Conservation (phyloP, 1,140 invertebrate species). For the Pentalonia nigronervosa region DNA sequence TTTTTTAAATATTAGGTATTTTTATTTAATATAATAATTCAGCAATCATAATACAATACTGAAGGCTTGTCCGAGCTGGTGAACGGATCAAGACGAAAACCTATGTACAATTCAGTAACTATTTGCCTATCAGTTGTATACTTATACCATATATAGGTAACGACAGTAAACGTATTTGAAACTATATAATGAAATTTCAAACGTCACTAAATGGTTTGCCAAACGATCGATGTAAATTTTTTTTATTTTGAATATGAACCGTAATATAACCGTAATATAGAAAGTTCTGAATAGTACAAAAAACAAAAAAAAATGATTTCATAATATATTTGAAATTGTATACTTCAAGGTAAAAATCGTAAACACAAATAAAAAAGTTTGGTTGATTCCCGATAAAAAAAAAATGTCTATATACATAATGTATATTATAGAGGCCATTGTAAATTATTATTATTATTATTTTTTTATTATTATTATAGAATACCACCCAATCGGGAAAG, state of each 20-base stretch:
- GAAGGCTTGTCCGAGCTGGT: neutral
- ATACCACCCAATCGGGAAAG: constrained; percentile 32
- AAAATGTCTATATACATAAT: neutral
- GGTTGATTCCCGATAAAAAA: constrained; percentile 2
- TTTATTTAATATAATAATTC: neutral
- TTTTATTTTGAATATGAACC: too few relatives aligned
- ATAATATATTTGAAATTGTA: constrained; percentile 17
- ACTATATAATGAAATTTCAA: neutral
- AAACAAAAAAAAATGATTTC: neutral
- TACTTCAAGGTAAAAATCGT: neutral
- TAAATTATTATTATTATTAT: constrained; percentile 7
- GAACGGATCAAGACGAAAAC: neutral
- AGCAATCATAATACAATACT: neutral
- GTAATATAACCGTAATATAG: neutral
- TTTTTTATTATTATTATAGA: neutral
- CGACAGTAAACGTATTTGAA: neutral
- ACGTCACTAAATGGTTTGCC: neutral
- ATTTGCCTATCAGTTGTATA: neutral
- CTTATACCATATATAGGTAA: neutral
- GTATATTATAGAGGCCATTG: constrained; percentile 30
- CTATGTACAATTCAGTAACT: neutral
- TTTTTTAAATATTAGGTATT: too few relatives aligned
- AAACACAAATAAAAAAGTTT: neutral
- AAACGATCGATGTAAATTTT: neutral
- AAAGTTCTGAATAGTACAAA: neutral